phyloP scores from a whole-genome alignment of 2,888 invertebrate genomes.

The Polia nebulosa region DNA sequence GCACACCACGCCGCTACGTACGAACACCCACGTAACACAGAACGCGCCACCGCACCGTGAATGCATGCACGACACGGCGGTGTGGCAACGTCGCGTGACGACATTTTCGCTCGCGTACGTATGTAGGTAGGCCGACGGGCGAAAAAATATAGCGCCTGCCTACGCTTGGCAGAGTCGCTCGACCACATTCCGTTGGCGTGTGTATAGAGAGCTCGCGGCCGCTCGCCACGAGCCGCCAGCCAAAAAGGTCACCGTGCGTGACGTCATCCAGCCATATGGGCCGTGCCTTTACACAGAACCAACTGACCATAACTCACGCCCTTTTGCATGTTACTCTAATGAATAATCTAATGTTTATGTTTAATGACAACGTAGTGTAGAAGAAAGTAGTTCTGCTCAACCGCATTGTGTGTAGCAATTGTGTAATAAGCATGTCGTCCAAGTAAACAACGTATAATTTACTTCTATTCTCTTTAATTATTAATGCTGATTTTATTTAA shows the following conservation, averaged over 20 bases:
- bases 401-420: conserved; percentile 4
- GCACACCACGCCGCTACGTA: conserved; percentile 82
- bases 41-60: conserved; percentile 82
- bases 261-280: conserved; percentile 89
- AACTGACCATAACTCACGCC: conserved; percentile 78
- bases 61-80: conserved; percentile 87
- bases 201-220: conserved; percentile 80
- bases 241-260: conserved; percentile 89
- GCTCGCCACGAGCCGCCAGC: conserved; percentile 82
- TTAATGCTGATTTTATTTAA: conserved; percentile 6
- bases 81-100: conserved; percentile 91
- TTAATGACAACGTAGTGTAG: conserved; percentile 58
- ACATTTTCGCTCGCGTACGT: conserved; percentile 91
- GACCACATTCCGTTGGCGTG: conserved; percentile 90
- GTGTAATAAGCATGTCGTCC: conserved; percentile 18
- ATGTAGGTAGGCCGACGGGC: conserved; percentile 88
- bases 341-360: conserved; percentile 74
- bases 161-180: conserved; percentile 89
- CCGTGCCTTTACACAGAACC: conserved; percentile 77
- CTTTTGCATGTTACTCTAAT: conserved; percentile 75
- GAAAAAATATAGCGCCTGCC: conserved; percentile 90
- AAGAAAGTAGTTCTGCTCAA: conserved; percentile 38
- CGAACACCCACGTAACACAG: conserved; percentile 87
- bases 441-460: conserved; percentile 28
- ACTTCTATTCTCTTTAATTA: background rate